These are phyloP conservation scores for Heteractis magnifica DNA, from an alignment of 92 coral and sea anemone genomes.

Conservation along the genomic window DNA sequence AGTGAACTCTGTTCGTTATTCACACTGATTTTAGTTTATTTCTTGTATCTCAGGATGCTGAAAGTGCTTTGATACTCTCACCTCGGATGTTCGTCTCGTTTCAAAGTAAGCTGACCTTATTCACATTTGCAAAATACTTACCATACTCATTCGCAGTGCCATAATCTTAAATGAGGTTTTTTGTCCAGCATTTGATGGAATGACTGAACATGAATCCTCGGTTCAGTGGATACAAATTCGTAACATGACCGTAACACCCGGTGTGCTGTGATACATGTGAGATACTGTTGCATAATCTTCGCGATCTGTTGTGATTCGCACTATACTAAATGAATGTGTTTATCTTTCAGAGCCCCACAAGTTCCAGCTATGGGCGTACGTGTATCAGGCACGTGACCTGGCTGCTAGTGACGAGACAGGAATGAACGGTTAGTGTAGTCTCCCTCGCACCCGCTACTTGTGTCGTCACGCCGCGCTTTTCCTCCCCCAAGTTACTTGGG, in stretches of 20 bases:
- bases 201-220: too few relatives aligned
- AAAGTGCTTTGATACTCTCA: constrained; percentile 65
- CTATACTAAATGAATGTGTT: too few relatives aligned
- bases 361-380: constrained; percentile 88
- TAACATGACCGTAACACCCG: background rate
- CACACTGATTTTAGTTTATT: background rate
- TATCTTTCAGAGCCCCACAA: constrained; percentile 76
- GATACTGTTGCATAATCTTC: background rate
- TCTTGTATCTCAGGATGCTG: constrained; percentile 48
- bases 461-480: too few relatives aligned
- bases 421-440: constrained; percentile 68
- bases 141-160: too few relatives aligned
- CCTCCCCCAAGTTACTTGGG: too few relatives aligned
- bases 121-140: background rate
- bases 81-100: constrained; percentile 95
- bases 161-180: too few relatives aligned
- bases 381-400: constrained; percentile 98
- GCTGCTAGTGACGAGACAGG: constrained; percentile 88
- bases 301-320: background rate
- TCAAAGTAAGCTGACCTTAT: constrained; percentile 37
- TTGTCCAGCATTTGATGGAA: too few relatives aligned
- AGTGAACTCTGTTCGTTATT: too few relatives aligned
- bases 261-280: background rate
- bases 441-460: too few relatives aligned
- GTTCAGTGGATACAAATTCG: background rate